phyloP scores from a whole-genome alignment of 2,888 invertebrate genomes.

The Lamellibrachia satsuma region DNA sequence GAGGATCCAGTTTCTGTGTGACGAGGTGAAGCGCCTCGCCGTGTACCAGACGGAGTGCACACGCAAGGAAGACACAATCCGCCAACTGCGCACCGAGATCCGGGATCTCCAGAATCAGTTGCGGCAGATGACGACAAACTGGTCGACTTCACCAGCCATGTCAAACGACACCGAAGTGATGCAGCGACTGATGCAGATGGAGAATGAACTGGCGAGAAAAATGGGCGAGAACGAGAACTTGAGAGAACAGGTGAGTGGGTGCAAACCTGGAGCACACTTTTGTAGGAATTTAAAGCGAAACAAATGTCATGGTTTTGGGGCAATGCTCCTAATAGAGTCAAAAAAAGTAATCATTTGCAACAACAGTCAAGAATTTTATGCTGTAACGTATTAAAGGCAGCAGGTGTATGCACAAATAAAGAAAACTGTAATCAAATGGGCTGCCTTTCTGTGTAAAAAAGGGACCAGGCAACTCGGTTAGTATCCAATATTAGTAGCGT shows the following conservation, averaged over 20 bases:
- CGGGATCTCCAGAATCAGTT: slow-evolving; percentile 42
- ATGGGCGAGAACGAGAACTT: slow-evolving; percentile 53
- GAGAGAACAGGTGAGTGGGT: slow-evolving; percentile 55
- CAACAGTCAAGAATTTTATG: no score
- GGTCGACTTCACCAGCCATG: neutral
- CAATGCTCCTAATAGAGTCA: no score
- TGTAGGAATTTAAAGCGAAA: neutral
- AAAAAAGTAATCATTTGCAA: no score
- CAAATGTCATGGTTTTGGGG: no score
- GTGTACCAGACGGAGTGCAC: slow-evolving; percentile 53
- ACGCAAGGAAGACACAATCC: slow-evolving; percentile 57
- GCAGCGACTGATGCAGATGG: slow-evolving; percentile 54
- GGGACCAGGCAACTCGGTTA: neutral
- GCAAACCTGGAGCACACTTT: neutral
- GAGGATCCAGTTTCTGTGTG: slow-evolving; percentile 52
- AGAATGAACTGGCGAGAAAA: slow-evolving; percentile 56
- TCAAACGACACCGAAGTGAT: slow-evolving; percentile 50
- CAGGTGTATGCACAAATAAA: no score
- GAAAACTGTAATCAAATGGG: no score
- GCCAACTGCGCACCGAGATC: slow-evolving; percentile 52
- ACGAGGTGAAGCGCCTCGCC: slow-evolving; percentile 54
- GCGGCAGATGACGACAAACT: slow-evolving; percentile 24
- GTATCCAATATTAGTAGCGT: neutral
- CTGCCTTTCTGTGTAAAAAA: no score
- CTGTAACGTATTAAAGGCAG: no score